A percentile compares a stretch with the other conserved stretches of the same genome.
Evolutionary conservation across 2,888 invertebrate species (phyloP).

Genomic region (Drosophila diplacantha): DNA sequence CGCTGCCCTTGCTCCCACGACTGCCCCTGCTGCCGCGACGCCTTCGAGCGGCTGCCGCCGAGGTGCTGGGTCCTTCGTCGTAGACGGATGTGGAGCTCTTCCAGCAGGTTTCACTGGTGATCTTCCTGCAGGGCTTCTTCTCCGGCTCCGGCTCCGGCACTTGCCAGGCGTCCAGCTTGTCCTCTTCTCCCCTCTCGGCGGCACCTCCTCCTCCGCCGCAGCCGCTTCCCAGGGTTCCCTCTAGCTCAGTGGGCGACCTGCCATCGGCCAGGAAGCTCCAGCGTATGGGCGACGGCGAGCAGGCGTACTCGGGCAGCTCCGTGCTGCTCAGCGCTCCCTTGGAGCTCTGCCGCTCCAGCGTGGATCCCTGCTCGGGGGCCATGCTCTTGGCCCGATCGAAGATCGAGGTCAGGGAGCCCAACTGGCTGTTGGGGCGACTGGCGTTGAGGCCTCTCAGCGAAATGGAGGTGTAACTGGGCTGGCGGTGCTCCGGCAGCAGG

Average conservation of each 20-base stretch:
- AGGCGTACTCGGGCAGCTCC: conserved; percentile 77
- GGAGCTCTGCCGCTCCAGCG: conserved; percentile 75
- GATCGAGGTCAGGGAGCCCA: conserved; percentile 76
- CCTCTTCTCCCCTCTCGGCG: conserved; percentile 34
- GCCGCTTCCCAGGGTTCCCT: conserved; percentile 52
- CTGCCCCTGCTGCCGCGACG: conserved; percentile 66
- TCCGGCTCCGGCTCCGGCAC: conserved; percentile 47
- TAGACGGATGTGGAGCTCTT: conserved; percentile 50
- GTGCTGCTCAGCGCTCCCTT: conserved; percentile 73
- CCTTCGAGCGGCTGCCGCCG: conserved; percentile 65
- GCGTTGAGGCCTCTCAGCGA: conserved; percentile 75
- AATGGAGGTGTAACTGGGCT: conserved; percentile 76
- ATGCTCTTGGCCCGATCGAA: conserved; percentile 75
- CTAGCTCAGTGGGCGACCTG: conserved; percentile 74
- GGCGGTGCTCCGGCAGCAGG: conserved; percentile 70
- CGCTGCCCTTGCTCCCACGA: conserved; percentile 20
- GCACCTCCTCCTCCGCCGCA: conserved; percentile 30
- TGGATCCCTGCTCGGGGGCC: conserved; percentile 56
- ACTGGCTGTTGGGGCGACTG: conserved; percentile 74
- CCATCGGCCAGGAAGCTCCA: conserved; percentile 78
- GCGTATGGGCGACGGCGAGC: conserved; percentile 78
- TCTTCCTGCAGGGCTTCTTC: conserved; percentile 59
- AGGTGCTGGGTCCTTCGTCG: conserved; percentile 67
- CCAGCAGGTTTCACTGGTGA: conserved; percentile 52
- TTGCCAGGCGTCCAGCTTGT: conserved; percentile 65